Evolutionary conservation across 2,113 vertebrate genomes (phyloP), one percentile per base, ranked within the genome.

Genomic region (Fukomys damarensis): DNA sequence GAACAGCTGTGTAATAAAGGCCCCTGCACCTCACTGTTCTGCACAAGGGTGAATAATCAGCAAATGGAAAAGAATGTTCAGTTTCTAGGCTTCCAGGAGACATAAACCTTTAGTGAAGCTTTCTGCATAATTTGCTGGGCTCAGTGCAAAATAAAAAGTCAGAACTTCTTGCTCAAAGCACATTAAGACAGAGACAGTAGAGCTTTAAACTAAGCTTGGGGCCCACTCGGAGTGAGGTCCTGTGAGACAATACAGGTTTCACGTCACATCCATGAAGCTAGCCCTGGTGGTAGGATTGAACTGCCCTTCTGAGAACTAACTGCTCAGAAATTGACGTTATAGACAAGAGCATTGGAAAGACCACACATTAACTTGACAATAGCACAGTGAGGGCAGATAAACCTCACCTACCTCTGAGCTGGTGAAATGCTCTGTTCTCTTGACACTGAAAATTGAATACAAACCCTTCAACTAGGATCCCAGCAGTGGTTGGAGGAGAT

Each of bases 231-330:
- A 2, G 0, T 61, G 14, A 8, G 2, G 20, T 68, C 49, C 13
- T 6, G 2, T 1, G 30, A 92, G n/a, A 52, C 7, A 0, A 30
- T 35, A 24, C 41, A 74, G 35, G 13, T 30, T 58, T 85, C 61
- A 74, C 28, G 81, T 2, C 8, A 74, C 28, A 85, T 2, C 8
- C 56, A 24, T 12, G 30, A 79, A 43, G 22, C 22, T 38, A 11
- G 49, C 59, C 24, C 70, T 96, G 26, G 3, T n/a, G 63, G n/a
- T 88, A 10, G 84, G 32, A 10, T 84, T 94, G 63, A 92, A 80
- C 24, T 56, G 59, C 10, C 26, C n/a, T 56, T 24, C 32, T 5
- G 59, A 65, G 77, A 66, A 68, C 3, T 76, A 81, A 68, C 38
- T 76, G 46, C 61, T 68, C 59, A 76, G 49, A 28, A 22, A 41